phyloP scores from a whole-genome alignment of 2,888 invertebrate species.

The Dicranocentrus wangi region DNA sequence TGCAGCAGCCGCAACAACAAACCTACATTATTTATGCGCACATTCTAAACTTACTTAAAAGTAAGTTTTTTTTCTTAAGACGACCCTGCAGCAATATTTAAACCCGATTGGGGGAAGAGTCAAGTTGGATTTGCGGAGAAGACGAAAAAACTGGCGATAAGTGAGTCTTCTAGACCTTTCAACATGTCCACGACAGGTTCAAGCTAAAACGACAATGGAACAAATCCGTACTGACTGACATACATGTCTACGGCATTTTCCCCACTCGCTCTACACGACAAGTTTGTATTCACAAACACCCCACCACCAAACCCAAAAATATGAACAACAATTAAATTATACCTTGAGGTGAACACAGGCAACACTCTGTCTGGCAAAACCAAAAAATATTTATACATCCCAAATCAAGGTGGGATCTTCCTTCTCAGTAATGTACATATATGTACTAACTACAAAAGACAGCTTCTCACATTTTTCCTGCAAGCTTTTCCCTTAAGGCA shows the following conservation, averaged over 20 bases:
- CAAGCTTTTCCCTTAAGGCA: conserved; percentile 57
- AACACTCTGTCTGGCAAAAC: conserved; percentile 71
- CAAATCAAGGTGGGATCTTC: conserved; percentile 15
- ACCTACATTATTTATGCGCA: conserved; percentile 31
- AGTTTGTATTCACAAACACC: not conserved
- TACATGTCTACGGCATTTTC: conserved; percentile 14
- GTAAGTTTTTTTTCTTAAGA: conserved; percentile 20
- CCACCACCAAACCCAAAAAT: conserved; percentile 18
- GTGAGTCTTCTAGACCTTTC: not conserved
- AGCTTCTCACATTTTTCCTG: conserved; percentile 23
- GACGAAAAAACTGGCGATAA: conserved; percentile 22
- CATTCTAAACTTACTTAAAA: not conserved
- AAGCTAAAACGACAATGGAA: conserved; percentile 14
- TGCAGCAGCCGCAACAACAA: not conserved
- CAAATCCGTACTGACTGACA: conserved; percentile 23
- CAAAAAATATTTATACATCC: conserved; percentile 34
- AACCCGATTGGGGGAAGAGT: conserved; percentile 30
- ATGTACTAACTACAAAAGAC: not conserved
- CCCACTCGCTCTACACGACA: conserved; percentile 22
- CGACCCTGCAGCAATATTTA: conserved; percentile 15
- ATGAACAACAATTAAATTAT: conserved; percentile 62
- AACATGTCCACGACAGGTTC: not conserved
- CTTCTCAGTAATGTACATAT: not conserved
- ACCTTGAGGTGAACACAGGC: conserved; percentile 67
- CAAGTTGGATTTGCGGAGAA: conserved; percentile 52